A percentile compares a stretch with the other conserved stretches of the same genome.
phyloP scores from a whole-genome alignment of 2,888 invertebrate species.

The Cosmorhoe ocellata region DNA sequence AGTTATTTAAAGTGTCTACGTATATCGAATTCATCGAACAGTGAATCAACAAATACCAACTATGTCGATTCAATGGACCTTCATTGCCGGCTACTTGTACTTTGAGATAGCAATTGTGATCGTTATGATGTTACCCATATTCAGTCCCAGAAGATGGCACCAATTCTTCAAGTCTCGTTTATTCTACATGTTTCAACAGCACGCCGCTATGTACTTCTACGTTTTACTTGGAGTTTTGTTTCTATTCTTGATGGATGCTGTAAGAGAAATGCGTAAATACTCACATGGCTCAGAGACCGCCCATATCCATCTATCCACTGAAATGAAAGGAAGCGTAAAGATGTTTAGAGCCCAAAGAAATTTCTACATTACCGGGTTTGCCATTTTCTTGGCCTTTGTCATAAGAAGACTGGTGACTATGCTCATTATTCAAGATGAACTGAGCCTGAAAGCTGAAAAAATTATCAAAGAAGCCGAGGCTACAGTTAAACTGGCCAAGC shows the following conservation, averaged over 20 bases:
- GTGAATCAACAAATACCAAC: too few relatives aligned
- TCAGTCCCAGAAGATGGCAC: constrained; percentile 89
- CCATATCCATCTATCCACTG: constrained; percentile 79
- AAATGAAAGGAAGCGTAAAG: constrained; percentile 86
- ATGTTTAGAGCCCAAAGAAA: constrained; percentile 90
- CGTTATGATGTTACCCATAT: constrained; percentile 86
- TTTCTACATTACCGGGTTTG: constrained; percentile 90
- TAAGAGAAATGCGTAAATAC: constrained; percentile 88
- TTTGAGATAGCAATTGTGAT: constrained; percentile 85
- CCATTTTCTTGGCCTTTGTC: constrained; percentile 87
- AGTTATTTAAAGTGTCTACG: too few relatives aligned
- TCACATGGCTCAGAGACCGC: constrained; percentile 67
- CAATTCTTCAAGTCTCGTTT: constrained; percentile 88
- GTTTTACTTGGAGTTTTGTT: constrained; percentile 81
- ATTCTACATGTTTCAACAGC: constrained; percentile 83
- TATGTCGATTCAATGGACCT: constrained; percentile 92
- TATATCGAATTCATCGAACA: too few relatives aligned
- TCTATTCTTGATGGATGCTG: constrained; percentile 86
- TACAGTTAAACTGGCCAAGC: constrained; percentile 76
- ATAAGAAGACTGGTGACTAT: constrained; percentile 85
- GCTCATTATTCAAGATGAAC: constrained; percentile 84
- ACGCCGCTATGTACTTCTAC: constrained; percentile 86
- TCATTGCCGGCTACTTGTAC: constrained; percentile 88
- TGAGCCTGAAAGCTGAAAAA: constrained; percentile 84
- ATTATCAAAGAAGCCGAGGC: constrained; percentile 87